A percentile compares a stretch with the other conserved stretches of the same genome.
These are phyloP conservation scores for Myotis pilosus DNA, from an alignment of 2,797 vertebrate species.

Conservation along the genomic window DNA sequence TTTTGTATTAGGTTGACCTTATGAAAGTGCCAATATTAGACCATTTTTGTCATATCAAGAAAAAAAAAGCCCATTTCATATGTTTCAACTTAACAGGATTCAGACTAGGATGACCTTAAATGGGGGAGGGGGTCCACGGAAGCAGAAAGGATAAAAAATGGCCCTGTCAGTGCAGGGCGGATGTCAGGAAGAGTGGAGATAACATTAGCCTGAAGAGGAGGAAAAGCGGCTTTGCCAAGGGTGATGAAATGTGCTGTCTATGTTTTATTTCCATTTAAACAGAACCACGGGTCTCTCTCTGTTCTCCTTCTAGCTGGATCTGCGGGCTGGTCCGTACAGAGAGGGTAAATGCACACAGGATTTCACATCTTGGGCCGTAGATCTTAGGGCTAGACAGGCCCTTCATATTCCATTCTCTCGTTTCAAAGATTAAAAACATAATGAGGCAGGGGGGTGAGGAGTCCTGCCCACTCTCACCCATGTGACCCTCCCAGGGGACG, in stretches of 20 bases:
- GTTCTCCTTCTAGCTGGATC: neutral
- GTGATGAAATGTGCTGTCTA: neutral
- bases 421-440: conserved; percentile 14
- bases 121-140: neutral
- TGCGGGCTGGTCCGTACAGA: neutral
- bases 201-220: neutral
- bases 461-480: neutral
- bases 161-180: neutral
- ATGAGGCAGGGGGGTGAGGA: neutral
- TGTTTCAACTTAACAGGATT: neutral
- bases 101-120: neutral
- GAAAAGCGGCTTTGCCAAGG: neutral
- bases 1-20: neutral
- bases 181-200: neutral
- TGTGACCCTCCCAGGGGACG: neutral
- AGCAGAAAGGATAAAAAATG: neutral
- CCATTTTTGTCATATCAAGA: neutral
- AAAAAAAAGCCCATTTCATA: neutral
- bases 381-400: neutral
- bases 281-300: neutral
- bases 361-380: neutral
- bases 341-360: neutral
- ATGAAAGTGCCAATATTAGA: neutral
- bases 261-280: neutral
- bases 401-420: neutral